Evolutionary conservation across 1,140 invertebrate species (phyloP).

Genomic region (Papilio polytes): DNA sequence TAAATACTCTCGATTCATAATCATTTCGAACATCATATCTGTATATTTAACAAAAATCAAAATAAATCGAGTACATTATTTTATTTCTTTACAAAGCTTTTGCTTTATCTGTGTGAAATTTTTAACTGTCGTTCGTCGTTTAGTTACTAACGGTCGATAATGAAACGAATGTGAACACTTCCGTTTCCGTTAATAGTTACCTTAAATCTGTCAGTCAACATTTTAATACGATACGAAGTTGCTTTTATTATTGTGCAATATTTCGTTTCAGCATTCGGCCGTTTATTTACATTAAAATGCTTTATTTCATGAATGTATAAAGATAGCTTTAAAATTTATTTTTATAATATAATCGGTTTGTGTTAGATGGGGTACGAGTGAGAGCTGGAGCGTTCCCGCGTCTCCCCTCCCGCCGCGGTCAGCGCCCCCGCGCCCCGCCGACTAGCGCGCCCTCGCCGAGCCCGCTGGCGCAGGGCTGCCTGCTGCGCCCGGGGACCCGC

Average conservation of each 20-base stretch:
- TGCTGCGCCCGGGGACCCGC: not conserved
- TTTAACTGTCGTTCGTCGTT: not conserved
- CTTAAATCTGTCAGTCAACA: too few relatives aligned
- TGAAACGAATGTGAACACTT: too few relatives aligned
- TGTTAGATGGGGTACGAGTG: conserved; percentile 68
- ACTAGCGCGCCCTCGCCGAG: conserved; percentile 58
- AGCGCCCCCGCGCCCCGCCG: conserved; percentile 70
- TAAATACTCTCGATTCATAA: not conserved
- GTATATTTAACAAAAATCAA: not conserved
- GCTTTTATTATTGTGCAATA: too few relatives aligned
- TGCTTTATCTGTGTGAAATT: not conserved
- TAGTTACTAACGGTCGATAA: not conserved
- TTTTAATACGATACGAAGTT: too few relatives aligned
- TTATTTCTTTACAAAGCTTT: conserved; percentile 14
- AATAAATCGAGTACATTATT: not conserved
- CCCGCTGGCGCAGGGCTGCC: not conserved
- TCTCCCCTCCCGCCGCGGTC: conserved; percentile 79
- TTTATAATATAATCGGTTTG: conserved; percentile 1
- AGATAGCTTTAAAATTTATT: not conserved
- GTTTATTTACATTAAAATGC: too few relatives aligned
- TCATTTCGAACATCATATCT: not conserved
- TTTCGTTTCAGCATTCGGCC: too few relatives aligned
- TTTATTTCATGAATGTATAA: too few relatives aligned
- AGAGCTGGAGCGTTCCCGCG: conserved; percentile 81
- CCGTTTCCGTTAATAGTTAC: too few relatives aligned